Evolutionary conservation across 2,113 vertebrate genomes (phyloP).

Genomic region (Calyptomena viridis): DNA sequence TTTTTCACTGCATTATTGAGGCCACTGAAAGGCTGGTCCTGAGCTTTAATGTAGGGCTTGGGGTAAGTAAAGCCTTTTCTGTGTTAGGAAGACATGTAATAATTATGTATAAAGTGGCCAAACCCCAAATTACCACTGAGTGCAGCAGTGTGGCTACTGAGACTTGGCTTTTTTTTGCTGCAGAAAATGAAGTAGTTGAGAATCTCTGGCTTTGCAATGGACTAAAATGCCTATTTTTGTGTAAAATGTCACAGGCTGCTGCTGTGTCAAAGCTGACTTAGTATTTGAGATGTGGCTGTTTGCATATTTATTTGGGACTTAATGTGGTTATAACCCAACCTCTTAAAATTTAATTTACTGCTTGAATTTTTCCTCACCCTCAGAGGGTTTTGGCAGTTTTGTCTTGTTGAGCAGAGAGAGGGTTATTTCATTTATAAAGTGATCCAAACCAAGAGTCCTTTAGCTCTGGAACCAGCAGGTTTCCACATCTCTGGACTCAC

Average conservation of each 20-base stretch:
- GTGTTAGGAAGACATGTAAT: accelerated
- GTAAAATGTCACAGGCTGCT: too few relatives aligned
- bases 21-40: background rate
- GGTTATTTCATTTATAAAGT: background rate
- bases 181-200: background rate
- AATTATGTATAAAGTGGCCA: accelerated
- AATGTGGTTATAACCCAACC: background rate
- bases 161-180: background rate
- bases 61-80: background rate
- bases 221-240: accelerated
- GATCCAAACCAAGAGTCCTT: background rate
- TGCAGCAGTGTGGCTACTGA: accelerated
- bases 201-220: background rate
- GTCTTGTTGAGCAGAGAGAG: background rate
- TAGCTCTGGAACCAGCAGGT: background rate
- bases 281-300: accelerated
- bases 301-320: background rate
- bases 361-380: background rate
- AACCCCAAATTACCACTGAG: accelerated
- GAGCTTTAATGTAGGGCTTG: background rate
- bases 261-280: background rate
- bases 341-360: accelerated
- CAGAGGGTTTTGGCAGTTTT: background rate
- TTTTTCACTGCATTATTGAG: background rate
- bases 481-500: background rate